Base-by-base conservation (phyloP, 2,888 invertebrate species). In the Catocala fraxini region DNA sequence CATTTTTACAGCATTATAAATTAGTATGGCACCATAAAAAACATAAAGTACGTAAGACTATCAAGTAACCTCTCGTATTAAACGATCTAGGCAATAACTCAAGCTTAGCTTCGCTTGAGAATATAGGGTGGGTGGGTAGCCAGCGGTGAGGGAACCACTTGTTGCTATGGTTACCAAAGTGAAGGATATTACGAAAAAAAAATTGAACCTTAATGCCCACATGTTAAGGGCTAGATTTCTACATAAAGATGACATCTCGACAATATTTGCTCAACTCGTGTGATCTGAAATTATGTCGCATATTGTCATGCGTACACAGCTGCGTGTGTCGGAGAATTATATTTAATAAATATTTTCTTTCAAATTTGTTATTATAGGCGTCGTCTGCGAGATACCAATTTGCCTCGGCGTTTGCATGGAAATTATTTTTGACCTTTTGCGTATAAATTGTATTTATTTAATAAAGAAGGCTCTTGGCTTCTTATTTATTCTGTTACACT, bases 131-230 rank as follows among this genome's bases (percentile, higher is more conserved):
- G 75, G 75, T 76, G 75, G 68, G 53, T 74, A 76, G 71, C 66
- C 74, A 72, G 71, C 73, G 68, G 74, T 72, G 80, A 75, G 78
- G 68, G 59, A 75, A 75, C 83, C 84, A 91, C 91, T 85, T 91
- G 91, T 91, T 90, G 91, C 89, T 89, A 89, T 88, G 85, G 86
- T 83, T 71, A 89, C 86, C 68, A 74, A 66, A 66, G 65, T 7
- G 39, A 9, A 4, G 51, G 39, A 35, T 9, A 35, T 33, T 13
- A 51, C 7, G 9, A 35, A 34, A 35, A 35, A n/a, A 12, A 75
- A 63, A 63, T 56, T 58, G 35, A 65, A 55, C 70, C 68, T 55
- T 75, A 61, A 34, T 15, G 10, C 4, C 0, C 1, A 11, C 42
- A 54, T 4, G 1, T 12, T 65, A 78, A 55, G 62, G 75, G 59